phyloP scores from a whole-genome alignment of 2,888 invertebrate species.

The Pachliopta kotzebuea region DNA sequence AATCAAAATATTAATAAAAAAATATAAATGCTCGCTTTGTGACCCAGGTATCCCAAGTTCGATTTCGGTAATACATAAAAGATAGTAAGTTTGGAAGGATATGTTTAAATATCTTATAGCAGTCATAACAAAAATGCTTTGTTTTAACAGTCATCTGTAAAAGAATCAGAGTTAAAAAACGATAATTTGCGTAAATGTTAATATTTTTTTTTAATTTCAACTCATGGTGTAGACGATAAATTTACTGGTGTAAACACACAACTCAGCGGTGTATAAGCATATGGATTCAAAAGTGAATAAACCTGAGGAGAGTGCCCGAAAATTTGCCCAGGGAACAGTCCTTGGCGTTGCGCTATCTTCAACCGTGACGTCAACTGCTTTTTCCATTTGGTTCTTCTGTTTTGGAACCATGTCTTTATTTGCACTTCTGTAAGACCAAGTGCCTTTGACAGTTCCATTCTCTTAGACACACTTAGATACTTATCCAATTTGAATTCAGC shows the following conservation, averaged over 20 bases:
- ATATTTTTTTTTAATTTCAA: neutral
- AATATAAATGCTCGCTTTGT: too few species aligned
- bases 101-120: too few species aligned
- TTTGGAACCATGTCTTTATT: conserved; percentile 98
- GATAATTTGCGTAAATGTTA: neutral
- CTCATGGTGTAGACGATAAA: conserved; percentile 63
- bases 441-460: conserved; percentile 95
- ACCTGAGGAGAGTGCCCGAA: conserved; percentile 82
- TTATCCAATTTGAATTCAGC: conserved; percentile 97
- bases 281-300: conserved; percentile 83
- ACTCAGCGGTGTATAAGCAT: conserved; percentile 81
- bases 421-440: conserved; percentile 95
- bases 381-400: conserved; percentile 97
- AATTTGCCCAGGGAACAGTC: conserved; percentile 86
- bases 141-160: too few species aligned
- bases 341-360: conserved; percentile 93
- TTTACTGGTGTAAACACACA: conserved; percentile 81
- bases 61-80: too few species aligned
- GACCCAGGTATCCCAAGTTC: too few species aligned
- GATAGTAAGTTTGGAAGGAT: too few species aligned
- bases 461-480: conserved; percentile 96
- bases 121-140: too few species aligned
- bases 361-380: conserved; percentile 95
- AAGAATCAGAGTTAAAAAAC: neutral
- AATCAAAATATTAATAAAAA: too few species aligned